Conservation (phyloP, 2,888 invertebrate genomes). For the Drosophila pseudotalamancana region DNA sequence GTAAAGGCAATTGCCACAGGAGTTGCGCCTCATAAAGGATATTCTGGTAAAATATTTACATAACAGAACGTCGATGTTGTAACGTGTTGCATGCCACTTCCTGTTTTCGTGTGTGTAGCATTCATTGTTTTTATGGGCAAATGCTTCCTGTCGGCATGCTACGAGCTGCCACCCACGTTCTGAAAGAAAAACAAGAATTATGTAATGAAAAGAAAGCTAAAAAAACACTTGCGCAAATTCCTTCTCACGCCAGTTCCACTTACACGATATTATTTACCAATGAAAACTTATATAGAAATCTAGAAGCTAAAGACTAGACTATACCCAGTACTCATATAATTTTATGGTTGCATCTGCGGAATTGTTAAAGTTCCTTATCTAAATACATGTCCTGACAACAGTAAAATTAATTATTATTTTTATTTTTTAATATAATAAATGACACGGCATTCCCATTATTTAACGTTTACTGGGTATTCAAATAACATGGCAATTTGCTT, state of each 20-base stretch:
- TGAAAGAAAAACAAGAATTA: conserved; percentile 16
- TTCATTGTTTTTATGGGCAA: conserved; percentile 8
- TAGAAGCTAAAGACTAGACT: background rate
- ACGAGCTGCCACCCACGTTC: conserved; percentile 74
- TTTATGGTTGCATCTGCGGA: too few relatives aligned
- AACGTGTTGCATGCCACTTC: conserved; percentile 28
- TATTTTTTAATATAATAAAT: too few relatives aligned
- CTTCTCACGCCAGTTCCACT: conserved; percentile 66
- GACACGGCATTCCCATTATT: background rate
- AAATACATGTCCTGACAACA: too few relatives aligned
- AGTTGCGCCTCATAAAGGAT: conserved; percentile 30
- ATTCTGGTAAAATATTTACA: conserved; percentile 54
- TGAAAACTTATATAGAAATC: background rate
- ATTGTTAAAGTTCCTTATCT: too few relatives aligned
- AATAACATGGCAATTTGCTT: conserved; percentile 53
- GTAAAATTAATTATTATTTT: too few relatives aligned
- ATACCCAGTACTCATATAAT: background rate
- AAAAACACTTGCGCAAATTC: conserved; percentile 55
- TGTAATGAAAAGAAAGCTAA: conserved; percentile 23
- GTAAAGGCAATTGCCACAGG: conserved; percentile 57
- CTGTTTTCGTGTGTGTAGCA: conserved; percentile 22
- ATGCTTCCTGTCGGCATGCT: conserved; percentile 64
- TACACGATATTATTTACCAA: background rate
- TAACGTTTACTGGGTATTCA: conserved; percentile 7
- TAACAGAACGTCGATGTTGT: conserved; percentile 37